phyloP scores from a whole-genome alignment of 37 sponge, comb jelly and placozoan species.

The Cliona cf. orientalis region DNA sequence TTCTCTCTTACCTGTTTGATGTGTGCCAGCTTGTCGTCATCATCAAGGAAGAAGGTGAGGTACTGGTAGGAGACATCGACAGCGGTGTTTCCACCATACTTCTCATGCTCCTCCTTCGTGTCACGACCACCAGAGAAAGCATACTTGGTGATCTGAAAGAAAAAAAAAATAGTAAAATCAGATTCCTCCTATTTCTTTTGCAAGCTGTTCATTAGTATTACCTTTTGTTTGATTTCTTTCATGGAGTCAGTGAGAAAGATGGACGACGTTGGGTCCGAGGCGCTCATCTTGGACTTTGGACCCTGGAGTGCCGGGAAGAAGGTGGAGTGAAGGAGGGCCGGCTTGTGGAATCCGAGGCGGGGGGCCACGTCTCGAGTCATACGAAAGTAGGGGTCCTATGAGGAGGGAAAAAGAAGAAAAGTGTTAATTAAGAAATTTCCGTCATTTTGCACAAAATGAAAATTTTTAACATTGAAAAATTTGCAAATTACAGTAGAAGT shows the following conservation, averaged over 20 bases:
- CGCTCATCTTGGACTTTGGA: constrained; percentile 97
- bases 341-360: constrained; percentile 93
- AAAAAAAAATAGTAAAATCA: not conserved
- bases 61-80: constrained; percentile 98
- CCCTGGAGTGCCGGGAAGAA: constrained; percentile 99
- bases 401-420: not conserved
- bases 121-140: constrained; percentile 97
- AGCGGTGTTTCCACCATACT: constrained; percentile 89
- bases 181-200: not conserved
- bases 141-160: constrained; percentile 93
- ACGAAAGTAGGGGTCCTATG: constrained; percentile 97
- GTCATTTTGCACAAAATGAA: too few species aligned
- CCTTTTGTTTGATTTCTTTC: constrained; percentile 93
- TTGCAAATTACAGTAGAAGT: not conserved
- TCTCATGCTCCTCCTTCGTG: constrained; percentile 94
- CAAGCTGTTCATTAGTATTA: constrained; percentile 5
- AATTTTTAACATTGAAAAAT: too few species aligned
- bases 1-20: constrained; percentile 79
- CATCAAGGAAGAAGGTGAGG: constrained; percentile 94
- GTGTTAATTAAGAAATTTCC: too few species aligned
- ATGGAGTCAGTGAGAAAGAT: constrained; percentile 93
- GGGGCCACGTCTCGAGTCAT: constrained; percentile 99
- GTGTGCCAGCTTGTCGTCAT: constrained; percentile 82
- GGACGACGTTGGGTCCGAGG: constrained; percentile 94
- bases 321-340: constrained; percentile 94